These are phyloP conservation scores for Tachysurus fulvidraco DNA, from an alignment of 2,113 vertebrate species.

Conservation along the genomic window DNA sequence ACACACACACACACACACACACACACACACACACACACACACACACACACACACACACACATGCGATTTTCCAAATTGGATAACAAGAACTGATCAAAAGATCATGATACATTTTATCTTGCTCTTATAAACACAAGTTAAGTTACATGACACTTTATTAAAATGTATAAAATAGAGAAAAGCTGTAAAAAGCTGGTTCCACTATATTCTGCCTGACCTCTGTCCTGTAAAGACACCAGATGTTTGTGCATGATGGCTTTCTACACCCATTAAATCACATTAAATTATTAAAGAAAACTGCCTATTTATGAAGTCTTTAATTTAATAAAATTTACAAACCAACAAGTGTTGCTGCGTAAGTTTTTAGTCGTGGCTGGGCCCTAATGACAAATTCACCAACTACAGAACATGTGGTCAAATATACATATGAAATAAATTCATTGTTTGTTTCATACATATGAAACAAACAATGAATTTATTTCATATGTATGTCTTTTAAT, in stretches of 20 bases:
- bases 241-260: not conserved
- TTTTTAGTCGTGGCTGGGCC: not conserved
- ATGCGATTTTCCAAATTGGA: not conserved
- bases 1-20: conserved; percentile 1
- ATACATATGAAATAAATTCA: not conserved
- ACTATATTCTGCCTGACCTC: not conserved
- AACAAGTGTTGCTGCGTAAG: not conserved
- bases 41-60: not conserved
- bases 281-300: not conserved
- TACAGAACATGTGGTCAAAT: not conserved
- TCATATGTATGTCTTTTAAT: not conserved
- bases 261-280: too few species aligned
- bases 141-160: not conserved
- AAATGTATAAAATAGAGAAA: not conserved
- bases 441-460: not conserved
- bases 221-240: not conserved
- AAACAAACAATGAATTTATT: not conserved
- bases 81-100: not conserved
- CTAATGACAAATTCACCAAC: not conserved
- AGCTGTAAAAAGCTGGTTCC: not conserved
- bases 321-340: not conserved
- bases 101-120: not conserved
- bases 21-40: not conserved
- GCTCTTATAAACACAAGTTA: not conserved
- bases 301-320: not conserved